Conservation (phyloP, 2,888 invertebrate species). For the Athrips mouffetella region DNA sequence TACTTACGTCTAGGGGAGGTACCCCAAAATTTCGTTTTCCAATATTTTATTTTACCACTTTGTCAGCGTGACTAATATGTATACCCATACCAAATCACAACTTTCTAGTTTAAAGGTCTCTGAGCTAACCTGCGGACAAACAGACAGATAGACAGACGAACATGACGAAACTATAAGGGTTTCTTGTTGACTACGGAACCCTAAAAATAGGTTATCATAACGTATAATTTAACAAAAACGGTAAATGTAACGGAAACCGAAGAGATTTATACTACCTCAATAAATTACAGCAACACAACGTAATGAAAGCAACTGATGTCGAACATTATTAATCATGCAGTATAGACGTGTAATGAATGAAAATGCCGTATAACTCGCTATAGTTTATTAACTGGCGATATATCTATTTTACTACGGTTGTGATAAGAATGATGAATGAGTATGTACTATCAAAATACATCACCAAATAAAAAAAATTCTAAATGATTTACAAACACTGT, state of each 20-base stretch:
- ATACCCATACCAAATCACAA: too few relatives aligned
- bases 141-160: too few relatives aligned
- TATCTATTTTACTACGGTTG: not conserved
- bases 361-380: constrained; percentile 12
- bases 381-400: constrained; percentile 17
- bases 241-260: not conserved
- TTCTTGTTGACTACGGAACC: too few relatives aligned
- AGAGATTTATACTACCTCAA: constrained; percentile 13
- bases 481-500: not conserved
- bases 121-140: too few relatives aligned
- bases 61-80: too few relatives aligned
- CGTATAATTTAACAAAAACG: not conserved
- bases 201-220: too few relatives aligned
- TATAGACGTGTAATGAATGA: constrained; percentile 15
- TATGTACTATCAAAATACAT: not conserved
- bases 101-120: too few relatives aligned
- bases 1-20: too few relatives aligned
- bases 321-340: constrained; percentile 15
- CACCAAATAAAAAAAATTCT: not conserved
- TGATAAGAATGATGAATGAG: constrained; percentile 11
- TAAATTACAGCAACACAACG: constrained; percentile 9
- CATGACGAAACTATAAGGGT: too few relatives aligned
- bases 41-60: too few relatives aligned
- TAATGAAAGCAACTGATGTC: constrained; percentile 10
- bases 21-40: too few relatives aligned